Evolutionary conservation across 2,888 invertebrate species (phyloP).

Genomic region (Lamproptera curius): DNA sequence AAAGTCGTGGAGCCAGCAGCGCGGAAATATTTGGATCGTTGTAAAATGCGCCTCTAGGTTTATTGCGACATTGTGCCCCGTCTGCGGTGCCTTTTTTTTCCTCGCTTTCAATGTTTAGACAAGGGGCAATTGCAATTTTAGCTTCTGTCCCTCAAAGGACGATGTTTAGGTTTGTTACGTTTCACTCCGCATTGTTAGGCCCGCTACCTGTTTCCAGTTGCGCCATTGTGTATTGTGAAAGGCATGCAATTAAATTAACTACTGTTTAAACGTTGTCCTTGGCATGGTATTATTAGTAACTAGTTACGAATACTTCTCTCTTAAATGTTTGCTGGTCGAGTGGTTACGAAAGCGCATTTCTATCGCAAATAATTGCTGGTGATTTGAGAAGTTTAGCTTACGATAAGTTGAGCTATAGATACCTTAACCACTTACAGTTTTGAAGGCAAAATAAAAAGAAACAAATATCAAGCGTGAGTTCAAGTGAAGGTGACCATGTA

Average conservation of each 20-base stretch:
- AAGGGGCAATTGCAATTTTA: slow-evolving; percentile 55
- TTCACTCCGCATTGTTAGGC: slow-evolving; percentile 14
- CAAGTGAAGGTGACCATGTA: too few species aligned
- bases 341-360: neutral
- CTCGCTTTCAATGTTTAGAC: slow-evolving; percentile 63
- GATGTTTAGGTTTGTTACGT: slow-evolving; percentile 14
- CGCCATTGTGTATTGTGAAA: slow-evolving; percentile 32
- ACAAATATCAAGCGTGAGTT: too few species aligned
- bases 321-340: neutral
- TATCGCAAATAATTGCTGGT: neutral
- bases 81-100: slow-evolving; percentile 44
- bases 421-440: too few species aligned
- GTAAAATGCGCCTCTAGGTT: slow-evolving; percentile 58
- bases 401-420: too few species aligned
- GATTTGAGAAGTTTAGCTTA: too few species aligned
- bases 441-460: too few species aligned
- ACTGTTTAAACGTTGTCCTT: slow-evolving; percentile 10
- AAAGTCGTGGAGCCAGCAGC: slow-evolving; percentile 63
- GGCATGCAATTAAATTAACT: slow-evolving; percentile 12
- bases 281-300: slow-evolving; percentile 1
- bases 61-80: slow-evolving; percentile 68
- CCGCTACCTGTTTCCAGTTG: slow-evolving; percentile 23
- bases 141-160: slow-evolving; percentile 61
- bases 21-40: slow-evolving; percentile 64
- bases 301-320: neutral